Percentiles rank a stretch among this genome's conserved stretches.
phyloP scores from a whole-genome alignment of 2,113 vertebrate genomes.

The Oncorhynchus clarkii region DNA sequence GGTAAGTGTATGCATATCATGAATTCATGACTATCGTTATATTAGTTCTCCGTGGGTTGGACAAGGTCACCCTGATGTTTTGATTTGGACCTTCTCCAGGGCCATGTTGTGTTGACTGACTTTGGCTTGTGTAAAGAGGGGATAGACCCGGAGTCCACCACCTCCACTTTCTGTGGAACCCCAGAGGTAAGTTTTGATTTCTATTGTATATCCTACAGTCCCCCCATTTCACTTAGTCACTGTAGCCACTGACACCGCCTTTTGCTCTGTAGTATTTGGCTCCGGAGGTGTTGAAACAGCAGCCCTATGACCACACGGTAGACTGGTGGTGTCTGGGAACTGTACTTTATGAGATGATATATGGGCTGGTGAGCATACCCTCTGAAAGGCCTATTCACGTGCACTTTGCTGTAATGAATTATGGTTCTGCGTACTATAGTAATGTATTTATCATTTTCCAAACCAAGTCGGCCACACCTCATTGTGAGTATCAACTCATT shows the following conservation, averaged over 20 bases:
- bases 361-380: constrained; percentile 82
- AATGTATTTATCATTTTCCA: too few species aligned
- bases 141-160: constrained; percentile 91
- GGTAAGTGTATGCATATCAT: constrained; percentile 63
- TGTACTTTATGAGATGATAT: constrained; percentile 95
- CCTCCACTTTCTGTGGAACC: constrained; percentile 94
- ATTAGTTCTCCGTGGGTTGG: too few species aligned
- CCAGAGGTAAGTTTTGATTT: constrained; percentile 81
- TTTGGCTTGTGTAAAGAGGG: constrained; percentile 98
- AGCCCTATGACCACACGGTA: constrained; percentile 93
- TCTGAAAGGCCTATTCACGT: neutral
- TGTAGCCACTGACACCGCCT: too few species aligned
- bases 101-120: constrained; percentile 93
- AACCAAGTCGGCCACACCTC: too few species aligned
- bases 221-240: neutral
- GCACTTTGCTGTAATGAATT: too few species aligned
- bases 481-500: neutral
- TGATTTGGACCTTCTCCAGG: constrained; percentile 65
- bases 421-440: too few species aligned
- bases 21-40: neutral
- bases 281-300: constrained; percentile 91
- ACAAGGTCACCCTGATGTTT: too few species aligned
- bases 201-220: too few species aligned
- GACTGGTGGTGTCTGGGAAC: constrained; percentile 99
- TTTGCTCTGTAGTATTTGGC: constrained; percentile 83